Evolutionary conservation across 2,797 vertebrate genomes (phyloP).

Genomic region (Tenualosa thibaudeaui): DNA sequence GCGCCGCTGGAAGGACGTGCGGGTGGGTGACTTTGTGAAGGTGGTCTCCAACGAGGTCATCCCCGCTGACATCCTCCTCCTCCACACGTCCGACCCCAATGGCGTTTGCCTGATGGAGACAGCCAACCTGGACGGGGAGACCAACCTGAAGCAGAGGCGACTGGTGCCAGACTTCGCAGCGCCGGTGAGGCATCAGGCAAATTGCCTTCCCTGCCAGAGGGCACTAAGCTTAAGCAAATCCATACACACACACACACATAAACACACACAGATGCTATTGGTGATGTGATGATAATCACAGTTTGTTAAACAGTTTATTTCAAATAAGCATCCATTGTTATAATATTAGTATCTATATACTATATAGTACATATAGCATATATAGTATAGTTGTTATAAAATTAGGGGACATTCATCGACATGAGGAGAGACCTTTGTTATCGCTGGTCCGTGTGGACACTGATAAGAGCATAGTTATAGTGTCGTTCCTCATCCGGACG

Average conservation of each 20-base stretch:
- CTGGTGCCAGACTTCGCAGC: conserved; percentile 74
- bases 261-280: neutral
- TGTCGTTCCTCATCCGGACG: too few relatives aligned
- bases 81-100: conserved; percentile 83
- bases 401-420: too few relatives aligned
- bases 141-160: conserved; percentile 89
- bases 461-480: too few relatives aligned
- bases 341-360: neutral
- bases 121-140: conserved; percentile 91
- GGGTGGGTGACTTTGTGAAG: conserved; percentile 89
- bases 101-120: conserved; percentile 89
- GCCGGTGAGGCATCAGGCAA: conserved; percentile 65
- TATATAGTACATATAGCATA: too few relatives aligned
- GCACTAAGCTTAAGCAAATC: neutral
- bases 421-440: too few relatives aligned
- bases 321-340: neutral
- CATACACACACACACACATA: neutral
- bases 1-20: conserved; percentile 87
- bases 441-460: too few relatives aligned
- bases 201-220: neutral
- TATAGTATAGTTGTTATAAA: too few relatives aligned
- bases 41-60: conserved; percentile 86
- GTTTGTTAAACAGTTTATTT: neutral
- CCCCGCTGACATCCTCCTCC: conserved; percentile 89
- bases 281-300: neutral